phyloP scores from a whole-genome alignment of 2,113 vertebrate genomes.

The Oceanodroma tethys region DNA sequence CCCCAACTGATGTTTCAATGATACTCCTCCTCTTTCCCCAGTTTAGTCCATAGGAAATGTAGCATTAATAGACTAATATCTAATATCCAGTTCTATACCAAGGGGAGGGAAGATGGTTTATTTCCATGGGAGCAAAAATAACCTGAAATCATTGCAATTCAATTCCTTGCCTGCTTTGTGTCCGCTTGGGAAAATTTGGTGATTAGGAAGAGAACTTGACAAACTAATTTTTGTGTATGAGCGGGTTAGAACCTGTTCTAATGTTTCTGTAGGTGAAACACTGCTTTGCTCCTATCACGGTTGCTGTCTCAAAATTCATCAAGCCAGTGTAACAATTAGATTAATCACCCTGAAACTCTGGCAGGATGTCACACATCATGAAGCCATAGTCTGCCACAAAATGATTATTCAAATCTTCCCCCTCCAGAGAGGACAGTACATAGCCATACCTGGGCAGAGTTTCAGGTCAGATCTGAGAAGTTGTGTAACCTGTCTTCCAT shows the following conservation, averaged over 20 bases:
- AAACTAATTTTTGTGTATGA: background rate
- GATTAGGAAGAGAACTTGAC: background rate
- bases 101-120: background rate
- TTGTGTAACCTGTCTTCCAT: accelerated
- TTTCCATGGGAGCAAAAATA: constrained; percentile 15
- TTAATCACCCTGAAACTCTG: background rate
- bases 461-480: background rate
- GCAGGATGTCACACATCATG: background rate
- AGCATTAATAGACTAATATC: background rate
- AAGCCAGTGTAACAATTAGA: background rate
- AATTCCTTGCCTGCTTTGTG: background rate
- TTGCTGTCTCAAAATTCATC: constrained; percentile 1
- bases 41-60: background rate
- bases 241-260: background rate
- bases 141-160: background rate
- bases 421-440: background rate
- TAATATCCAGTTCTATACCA: background rate
- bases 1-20: background rate
- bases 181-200: background rate
- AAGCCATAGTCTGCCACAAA: background rate
- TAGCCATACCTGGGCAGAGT: background rate
- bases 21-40: background rate
- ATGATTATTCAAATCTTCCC: background rate
- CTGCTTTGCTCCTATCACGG: background rate
- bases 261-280: background rate